Evolutionary conservation across 2,113 vertebrate species (phyloP), one percentile per base, ranked within the genome.

Genomic region (Catharus fuscescens): DNA sequence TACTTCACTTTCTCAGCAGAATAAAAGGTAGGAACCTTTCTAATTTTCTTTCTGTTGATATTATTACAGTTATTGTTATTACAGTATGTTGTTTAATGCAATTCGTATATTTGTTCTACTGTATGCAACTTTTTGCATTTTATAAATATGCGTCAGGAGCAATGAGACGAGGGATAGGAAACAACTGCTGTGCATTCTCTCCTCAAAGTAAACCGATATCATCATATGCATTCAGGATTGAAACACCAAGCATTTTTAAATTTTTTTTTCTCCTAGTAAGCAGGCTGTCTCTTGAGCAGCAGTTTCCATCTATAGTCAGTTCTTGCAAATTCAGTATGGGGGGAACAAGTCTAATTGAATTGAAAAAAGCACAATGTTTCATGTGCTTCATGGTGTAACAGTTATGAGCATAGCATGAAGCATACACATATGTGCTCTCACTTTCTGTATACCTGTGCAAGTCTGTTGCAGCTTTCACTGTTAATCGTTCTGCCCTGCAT

Each of bases 1-100:
- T 93, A 96, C 97, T 97, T 91, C 96, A 90, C 80, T 95, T 95
- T 95, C 86, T 84, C 97, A 96, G 93, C 93, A 90, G 92, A 92
- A 84, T 93, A 81, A 95, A 96, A 98, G 98, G 98, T 98, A 98
- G 98, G 98, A 97, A 52, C 64, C 80, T 78, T 96, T 92, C 62
- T 67, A 64, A 19, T 54, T 86, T 70, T 28, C 44, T 86, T 90
- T 96, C 18, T 77, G 18, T 72, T 45, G 25, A 5, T 86, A 31
- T 53, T 60, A 23, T 56, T 74, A 5, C 52, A 18, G 14, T 47
- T 31, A 50, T n/a, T 60, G 23, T 38, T 7, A 38, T 42, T 42
- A 25, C 23, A 82, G 50, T 65, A 32, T 34, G 94, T 48, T 83
- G 42, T 86, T 88, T 88, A 92, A 91, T 93, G 79, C 64, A 82